phyloP scores from a whole-genome alignment of 35 echinoderm and acorn worm genomes.

The Acanthaster planci region DNA sequence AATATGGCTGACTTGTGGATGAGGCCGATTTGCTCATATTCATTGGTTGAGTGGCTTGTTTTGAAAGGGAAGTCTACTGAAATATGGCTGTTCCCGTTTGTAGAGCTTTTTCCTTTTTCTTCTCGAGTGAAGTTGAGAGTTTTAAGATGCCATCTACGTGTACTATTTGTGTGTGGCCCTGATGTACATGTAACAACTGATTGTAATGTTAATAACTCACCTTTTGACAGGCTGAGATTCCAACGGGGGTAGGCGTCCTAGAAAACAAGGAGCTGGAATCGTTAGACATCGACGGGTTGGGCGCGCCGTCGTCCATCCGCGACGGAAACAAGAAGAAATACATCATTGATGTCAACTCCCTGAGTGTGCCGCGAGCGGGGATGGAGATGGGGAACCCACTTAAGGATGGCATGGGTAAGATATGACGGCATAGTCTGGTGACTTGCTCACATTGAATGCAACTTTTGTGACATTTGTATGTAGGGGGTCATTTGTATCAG shows the following conservation, averaged over 20 bases:
- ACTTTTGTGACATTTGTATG: no score
- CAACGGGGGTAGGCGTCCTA: conserved; percentile 62
- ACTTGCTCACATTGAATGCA: no score
- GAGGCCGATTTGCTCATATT: no score
- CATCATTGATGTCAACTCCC: conserved; percentile 63
- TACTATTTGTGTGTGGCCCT: no score
- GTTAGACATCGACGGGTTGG: conserved; percentile 82
- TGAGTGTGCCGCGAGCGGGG: conserved; percentile 67
- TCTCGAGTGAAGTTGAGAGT: no score
- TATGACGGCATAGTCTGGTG: neutral
- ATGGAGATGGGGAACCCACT: conserved; percentile 88
- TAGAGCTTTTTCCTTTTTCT: no score
- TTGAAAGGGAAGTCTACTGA: no score
- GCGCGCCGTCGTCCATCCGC: conserved; percentile 50
- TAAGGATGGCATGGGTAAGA: conserved; percentile 96
- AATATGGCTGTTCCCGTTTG: no score
- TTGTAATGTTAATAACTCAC: neutral
- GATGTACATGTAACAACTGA: neutral
- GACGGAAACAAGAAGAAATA: conserved; percentile 84
- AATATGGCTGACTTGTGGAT: no score
- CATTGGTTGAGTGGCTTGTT: no score
- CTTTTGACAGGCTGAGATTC: conserved; percentile 75
- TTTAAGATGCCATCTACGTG: no score
- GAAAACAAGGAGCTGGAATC: conserved; percentile 73
- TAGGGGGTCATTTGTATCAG: no score